Base-by-base conservation (phyloP, 2,113 vertebrate species). In the Hepsetus odoe region DNA sequence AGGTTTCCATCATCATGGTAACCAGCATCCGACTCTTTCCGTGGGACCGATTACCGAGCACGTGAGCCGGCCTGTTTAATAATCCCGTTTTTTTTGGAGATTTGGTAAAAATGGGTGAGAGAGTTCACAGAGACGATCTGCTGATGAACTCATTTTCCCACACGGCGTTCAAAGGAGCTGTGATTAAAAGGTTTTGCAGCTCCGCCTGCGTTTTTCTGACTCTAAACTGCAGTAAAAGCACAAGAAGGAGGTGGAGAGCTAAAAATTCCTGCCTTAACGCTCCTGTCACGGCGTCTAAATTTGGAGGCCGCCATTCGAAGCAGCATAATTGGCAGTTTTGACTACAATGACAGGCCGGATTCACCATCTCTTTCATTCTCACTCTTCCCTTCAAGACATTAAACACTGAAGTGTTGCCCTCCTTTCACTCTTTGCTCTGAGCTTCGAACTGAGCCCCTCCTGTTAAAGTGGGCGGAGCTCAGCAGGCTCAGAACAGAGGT, bases 401-500 rank as follows among this genome's bases (percentile, higher is more conserved):
- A 74, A 74, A 70, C 70, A 58, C 51, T 62, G 49, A 75, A 79
- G 71, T 75, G 76, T 51, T 75, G 22, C 72, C 38, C 40, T 53
- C 20, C 58, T 49, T 7, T 33, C 22, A 65, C 32, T 74, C 74
- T 78, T 80, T 65, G 82, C 68, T 84, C 74, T 81, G 64, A 56
- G 72, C 68, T 77, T 56, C 53, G 66, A 74, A 40, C 18, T 24
- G 58, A 24, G 33, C 30, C 26, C 67, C 44, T 38, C 68, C 68
- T 24, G 40, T 12, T 42, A 11, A 72, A 61, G 26, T 64, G 42
- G 71, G 24, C 7, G 69, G 13, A 69, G 42, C 32, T 56, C 58
- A 26, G 42, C 8, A 38, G 46, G 62, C 35, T 62, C 77, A 80
- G 35, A 84, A 72, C 82, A 81, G 66, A 83, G 64, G 61, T 46